Evolutionary conservation across 2,888 invertebrate genomes (phyloP), one percentile per base, ranked within the genome.

Genomic region (Xestobium rufovillosum): DNA sequence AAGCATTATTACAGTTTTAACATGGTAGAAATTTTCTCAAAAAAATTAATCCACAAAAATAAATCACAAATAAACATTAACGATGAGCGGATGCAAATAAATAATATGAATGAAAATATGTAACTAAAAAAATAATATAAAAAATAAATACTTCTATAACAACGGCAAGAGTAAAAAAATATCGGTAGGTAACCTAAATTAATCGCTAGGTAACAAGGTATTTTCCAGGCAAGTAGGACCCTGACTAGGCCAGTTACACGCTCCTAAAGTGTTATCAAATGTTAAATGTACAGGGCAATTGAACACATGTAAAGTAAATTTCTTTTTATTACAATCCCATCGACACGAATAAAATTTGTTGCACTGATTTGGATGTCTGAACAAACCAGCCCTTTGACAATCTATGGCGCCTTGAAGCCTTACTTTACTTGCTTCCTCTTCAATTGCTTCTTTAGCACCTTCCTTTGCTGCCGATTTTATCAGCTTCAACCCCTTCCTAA

Each of bases 281-380:
- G 83, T 83, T 32, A 86, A 67, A 56, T 83, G 83, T 9, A 86
- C 74, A 0, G 85, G 85, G 53, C 85, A 86, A 55, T 83, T 81
- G 61, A 85, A 83, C 2, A 81, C 73, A 54, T 83, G 81, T 4
- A 86, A 69, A 2, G 83, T 83, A 59, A 77, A 86, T 49, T 75
- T 73, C 48, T 83, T 76, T 55, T 84, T 81, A 56, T 76, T 80
- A 44, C 78, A 75, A 59, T 86, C 85, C 83, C 83, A 86, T 61
- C 81, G 74, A 59, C 85, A 86, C 17, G 83, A 77, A 57, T 85
- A 86, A 70, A 86, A 86, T 57, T 85, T 84, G 59, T 84, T 83
- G 56, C 85, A 86, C 52, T 80, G 76, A 45, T 77, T 78, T 0
- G 85, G 86, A 58, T 86, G 85, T 69, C 71, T 72, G 70, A 70